Conservation (phyloP, 2,888 invertebrate genomes). For the Autographa gamma region DNA sequence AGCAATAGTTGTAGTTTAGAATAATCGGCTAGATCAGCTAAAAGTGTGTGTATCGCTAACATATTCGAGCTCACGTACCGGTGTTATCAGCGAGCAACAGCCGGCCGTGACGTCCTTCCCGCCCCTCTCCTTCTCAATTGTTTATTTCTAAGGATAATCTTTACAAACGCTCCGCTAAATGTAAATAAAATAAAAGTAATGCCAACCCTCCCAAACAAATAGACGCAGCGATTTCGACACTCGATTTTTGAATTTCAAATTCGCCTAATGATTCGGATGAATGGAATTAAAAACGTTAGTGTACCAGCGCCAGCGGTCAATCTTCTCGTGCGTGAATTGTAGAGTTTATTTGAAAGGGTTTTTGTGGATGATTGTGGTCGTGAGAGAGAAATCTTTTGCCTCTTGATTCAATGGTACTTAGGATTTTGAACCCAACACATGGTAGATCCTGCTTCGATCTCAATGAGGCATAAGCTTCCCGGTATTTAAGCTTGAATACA, state of each 20-base stretch:
- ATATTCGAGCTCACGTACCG: slow-evolving; percentile 79
- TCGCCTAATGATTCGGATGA: slow-evolving; percentile 14
- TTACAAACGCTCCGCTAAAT: slow-evolving; percentile 67
- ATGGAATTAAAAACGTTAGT: slow-evolving; percentile 7
- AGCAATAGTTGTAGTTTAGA: slow-evolving; percentile 41
- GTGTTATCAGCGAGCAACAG: slow-evolving; percentile 75
- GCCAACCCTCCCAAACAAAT: slow-evolving; percentile 47
- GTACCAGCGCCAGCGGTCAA: slow-evolving; percentile 10
- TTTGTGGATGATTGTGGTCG: slow-evolving; percentile 20
- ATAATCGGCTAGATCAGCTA: slow-evolving; percentile 66
- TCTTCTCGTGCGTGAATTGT: slow-evolving; percentile 21
- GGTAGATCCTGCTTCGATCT: slow-evolving; percentile 18
- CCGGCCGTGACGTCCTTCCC: slow-evolving; percentile 51
- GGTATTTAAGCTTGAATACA: slow-evolving; percentile 13
- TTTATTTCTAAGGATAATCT: slow-evolving; percentile 81
- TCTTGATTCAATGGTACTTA: slow-evolving; percentile 21
- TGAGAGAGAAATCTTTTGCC: slow-evolving; percentile 35
- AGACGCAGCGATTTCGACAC: slow-evolving; percentile 26
- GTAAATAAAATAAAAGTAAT: slow-evolving; percentile 59
- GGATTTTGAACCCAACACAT: slow-evolving; percentile 30
- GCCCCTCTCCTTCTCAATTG: slow-evolving; percentile 68
- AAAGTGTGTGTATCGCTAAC: slow-evolving; percentile 78
- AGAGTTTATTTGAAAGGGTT: slow-evolving; percentile 23
- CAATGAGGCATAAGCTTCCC: slow-evolving; percentile 11
- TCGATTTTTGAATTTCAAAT: slow-evolving; percentile 38